Evolutionary conservation across 2,797 vertebrate species (phyloP).

Genomic region (Erpetoichthys calabaricus): DNA sequence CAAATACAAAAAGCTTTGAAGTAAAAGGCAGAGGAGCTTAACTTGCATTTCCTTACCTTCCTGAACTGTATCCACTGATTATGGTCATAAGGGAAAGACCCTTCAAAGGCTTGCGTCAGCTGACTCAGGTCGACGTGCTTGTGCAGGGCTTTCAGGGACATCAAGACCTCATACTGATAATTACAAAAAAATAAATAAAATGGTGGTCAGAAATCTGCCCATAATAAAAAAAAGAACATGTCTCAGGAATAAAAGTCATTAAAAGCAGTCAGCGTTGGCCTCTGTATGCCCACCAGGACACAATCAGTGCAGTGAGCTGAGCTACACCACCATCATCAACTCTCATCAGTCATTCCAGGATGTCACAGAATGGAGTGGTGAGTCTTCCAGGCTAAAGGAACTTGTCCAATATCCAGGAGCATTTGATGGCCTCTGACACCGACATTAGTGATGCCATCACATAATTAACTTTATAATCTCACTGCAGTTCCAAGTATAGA

Average conservation of each 20-base stretch:
- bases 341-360: no score
- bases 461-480: no score
- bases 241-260: not conserved
- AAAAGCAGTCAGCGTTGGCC: not conserved
- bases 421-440: no score
- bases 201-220: not conserved
- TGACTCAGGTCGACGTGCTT: slow-evolving; percentile 61
- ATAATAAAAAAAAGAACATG: not conserved
- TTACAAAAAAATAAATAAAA: slow-evolving; percentile 5
- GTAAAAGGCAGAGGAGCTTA: no score
- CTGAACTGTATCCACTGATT: slow-evolving; percentile 63
- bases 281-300: not conserved
- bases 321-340: no score
- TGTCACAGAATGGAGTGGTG: no score
- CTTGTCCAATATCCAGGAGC: no score
- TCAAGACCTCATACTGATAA: slow-evolving; percentile 55
- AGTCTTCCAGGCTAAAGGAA: no score
- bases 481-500: no score
- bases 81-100: slow-evolving; percentile 62
- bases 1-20: no score
- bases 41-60: slow-evolving; percentile 36
- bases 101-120: slow-evolving; percentile 59
- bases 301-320: not conserved
- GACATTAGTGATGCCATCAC: no score
- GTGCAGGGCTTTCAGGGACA: slow-evolving; percentile 58